A percentile compares a stretch with the other conserved stretches of the same genome.
phyloP scores from a whole-genome alignment of 2,888 invertebrate genomes.

The Gandaritis pyraliata region DNA sequence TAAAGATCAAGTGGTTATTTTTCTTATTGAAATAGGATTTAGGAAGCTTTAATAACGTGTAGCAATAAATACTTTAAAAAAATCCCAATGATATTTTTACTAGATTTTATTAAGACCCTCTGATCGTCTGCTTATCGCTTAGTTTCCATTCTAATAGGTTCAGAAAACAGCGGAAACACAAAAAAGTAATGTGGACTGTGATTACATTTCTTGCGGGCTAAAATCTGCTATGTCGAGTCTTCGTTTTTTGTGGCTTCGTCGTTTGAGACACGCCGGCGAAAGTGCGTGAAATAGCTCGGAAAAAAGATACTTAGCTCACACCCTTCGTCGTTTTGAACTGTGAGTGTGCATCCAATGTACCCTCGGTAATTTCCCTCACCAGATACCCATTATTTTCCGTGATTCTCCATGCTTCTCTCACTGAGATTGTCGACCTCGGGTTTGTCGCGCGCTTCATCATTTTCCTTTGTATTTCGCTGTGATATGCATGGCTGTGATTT shows the following conservation, averaged over 20 bases:
- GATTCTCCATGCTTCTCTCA: constrained; percentile 19
- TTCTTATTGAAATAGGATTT: too few relatives aligned
- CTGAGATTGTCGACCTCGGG: constrained; percentile 29
- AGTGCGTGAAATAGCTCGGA: constrained; percentile 69
- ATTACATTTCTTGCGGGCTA: constrained; percentile 55
- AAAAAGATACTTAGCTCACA: constrained; percentile 74
- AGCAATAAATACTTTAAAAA: too few relatives aligned
- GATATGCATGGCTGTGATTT: constrained; percentile 28
- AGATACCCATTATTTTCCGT: constrained; percentile 31
- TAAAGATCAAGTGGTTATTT: too few relatives aligned
- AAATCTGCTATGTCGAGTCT: constrained; percentile 32
- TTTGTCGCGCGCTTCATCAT: constrained; percentile 30
- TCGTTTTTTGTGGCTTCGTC: constrained; percentile 61
- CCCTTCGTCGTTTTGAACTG: constrained; percentile 47
- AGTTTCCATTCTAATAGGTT: constrained; percentile 3
- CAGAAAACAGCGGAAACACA: background rate
- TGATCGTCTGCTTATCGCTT: too few relatives aligned
- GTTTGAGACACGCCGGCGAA: constrained; percentile 54
- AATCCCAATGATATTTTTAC: too few relatives aligned
- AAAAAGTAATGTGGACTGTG: constrained; percentile 46
- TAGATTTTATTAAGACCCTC: too few relatives aligned
- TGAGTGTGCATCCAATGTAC: constrained; percentile 32
- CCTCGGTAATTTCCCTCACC: constrained; percentile 28
- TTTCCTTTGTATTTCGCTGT: constrained; percentile 32
- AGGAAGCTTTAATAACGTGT: too few relatives aligned